phyloP scores from a whole-genome alignment of 1,140 invertebrate species.

The Achroia grisella region DNA sequence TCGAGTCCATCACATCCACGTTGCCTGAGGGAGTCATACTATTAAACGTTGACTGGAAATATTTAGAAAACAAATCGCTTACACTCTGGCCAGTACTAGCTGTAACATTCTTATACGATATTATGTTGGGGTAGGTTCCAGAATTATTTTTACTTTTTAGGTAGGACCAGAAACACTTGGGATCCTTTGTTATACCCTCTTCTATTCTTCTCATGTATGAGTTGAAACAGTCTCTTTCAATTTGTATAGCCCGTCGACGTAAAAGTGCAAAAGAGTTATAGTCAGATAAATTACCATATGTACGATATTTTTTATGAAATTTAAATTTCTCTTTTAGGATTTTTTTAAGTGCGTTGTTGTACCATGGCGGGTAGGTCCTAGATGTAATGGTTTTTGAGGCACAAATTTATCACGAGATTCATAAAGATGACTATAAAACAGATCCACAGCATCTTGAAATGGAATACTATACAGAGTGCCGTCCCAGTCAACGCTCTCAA shows the following conservation, averaged over 20 bases:
- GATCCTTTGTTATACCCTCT: slow-evolving; percentile 1
- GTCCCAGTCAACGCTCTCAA: not conserved
- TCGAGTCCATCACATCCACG: not conserved
- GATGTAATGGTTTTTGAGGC: not conserved
- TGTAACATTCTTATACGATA: not conserved
- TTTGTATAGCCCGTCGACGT: not conserved
- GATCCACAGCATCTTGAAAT: slow-evolving; percentile 2
- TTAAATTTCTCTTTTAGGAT: slow-evolving; percentile 14
- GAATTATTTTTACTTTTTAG: not conserved
- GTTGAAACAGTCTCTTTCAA: slow-evolving; percentile 1
- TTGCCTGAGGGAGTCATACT: not conserved
- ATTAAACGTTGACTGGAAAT: slow-evolving; percentile 1
- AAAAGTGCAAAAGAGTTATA: slow-evolving; percentile 1
- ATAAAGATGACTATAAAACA: slow-evolving; percentile 7
- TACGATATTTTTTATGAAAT: slow-evolving; percentile 8
- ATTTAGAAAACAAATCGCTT: not conserved
- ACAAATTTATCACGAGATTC: slow-evolving; percentile 2
- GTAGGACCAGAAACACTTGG: slow-evolving; percentile 11
- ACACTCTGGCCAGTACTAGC: not conserved
- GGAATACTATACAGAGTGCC: not conserved
- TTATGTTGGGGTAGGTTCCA: not conserved
- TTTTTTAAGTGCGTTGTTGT: slow-evolving; percentile 5
- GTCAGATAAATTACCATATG: slow-evolving; percentile 7
- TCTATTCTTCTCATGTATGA: slow-evolving; percentile 5
- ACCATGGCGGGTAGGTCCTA: slow-evolving; percentile 6